Conservation (phyloP, 2,797 vertebrate species). For the Linurgus olivaceus region DNA sequence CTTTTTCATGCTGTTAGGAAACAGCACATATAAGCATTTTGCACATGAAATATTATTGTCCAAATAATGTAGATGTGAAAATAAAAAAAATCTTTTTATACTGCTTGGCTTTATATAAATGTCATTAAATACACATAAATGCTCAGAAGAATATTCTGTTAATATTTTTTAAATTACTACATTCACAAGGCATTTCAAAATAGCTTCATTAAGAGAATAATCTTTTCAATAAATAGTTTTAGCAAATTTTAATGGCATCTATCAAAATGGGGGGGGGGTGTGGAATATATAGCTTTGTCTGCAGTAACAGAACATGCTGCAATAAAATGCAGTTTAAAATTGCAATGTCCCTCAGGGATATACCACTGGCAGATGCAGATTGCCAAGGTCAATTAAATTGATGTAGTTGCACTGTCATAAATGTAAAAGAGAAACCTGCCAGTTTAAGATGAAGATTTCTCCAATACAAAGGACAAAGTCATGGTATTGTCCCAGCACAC, state of each 20-base stretch:
- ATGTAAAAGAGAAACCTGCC: conserved; percentile 65
- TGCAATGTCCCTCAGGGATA: conserved; percentile 62
- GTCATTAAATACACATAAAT: neutral
- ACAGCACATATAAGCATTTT: neutral
- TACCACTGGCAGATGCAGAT: conserved; percentile 77
- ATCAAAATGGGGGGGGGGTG: neutral
- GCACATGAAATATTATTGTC: neutral
- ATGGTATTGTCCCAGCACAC: fast-evolving
- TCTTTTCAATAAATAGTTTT: conserved; percentile 47
- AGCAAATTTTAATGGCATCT: conserved; percentile 29
- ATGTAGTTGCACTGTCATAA: conserved; percentile 74
- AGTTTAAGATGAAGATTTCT: conserved; percentile 65
- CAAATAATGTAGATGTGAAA: neutral
- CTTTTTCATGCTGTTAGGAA: neutral
- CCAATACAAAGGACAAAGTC: neutral
- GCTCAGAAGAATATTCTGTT: neutral
- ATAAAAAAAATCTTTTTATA: neutral
- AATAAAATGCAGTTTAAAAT: conserved; percentile 59
- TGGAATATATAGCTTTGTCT: conserved; percentile 34
- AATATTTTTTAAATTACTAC: neutral
- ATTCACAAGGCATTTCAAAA: conserved; percentile 31
- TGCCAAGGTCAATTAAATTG: conserved; percentile 84
- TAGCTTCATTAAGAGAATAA: conserved; percentile 9
- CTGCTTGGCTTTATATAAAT: neutral
- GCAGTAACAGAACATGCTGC: conserved; percentile 48